Conservation (phyloP, 2,113 vertebrate genomes). For the Vireo altiloquus region DNA sequence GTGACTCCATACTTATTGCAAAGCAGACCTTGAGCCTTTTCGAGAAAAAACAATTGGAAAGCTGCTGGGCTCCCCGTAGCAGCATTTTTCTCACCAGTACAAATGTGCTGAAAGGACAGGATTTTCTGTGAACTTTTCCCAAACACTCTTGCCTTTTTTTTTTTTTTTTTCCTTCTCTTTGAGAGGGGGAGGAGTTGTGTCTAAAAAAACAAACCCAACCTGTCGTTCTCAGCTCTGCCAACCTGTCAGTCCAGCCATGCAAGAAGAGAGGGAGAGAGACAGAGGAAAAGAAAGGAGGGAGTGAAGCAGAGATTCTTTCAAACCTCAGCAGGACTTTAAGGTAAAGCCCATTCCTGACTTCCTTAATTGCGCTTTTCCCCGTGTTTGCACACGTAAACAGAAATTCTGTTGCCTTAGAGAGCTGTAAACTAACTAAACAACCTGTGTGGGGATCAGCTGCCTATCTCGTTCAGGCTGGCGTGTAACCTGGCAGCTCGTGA, state of each 20-base stretch:
- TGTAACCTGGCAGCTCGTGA: neutral
- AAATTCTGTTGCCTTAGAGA: neutral
- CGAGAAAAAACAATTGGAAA: neutral
- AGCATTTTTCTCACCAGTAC: neutral
- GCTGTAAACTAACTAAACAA: neutral
- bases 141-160: neutral
- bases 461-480: neutral
- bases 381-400: neutral
- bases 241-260: slow-evolving; percentile 68
- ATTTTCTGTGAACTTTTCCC: slow-evolving; percentile 52
- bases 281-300: slow-evolving; percentile 32
- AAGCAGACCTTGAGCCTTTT: neutral
- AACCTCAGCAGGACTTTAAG: slow-evolving; percentile 4
- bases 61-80: neutral
- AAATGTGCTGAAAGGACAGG: slow-evolving; percentile 24
- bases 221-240: slow-evolving; percentile 59
- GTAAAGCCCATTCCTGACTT: slow-evolving; percentile 38
- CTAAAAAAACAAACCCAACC: slow-evolving; percentile 70
- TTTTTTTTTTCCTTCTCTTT: neutral
- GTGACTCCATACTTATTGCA: neutral
- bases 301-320: slow-evolving; percentile 23
- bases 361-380: neutral
- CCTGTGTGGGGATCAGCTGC: neutral
- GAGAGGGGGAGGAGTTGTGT: slow-evolving; percentile 64
- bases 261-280: slow-evolving; percentile 44